Base-by-base conservation (phyloP, 2,888 invertebrate genomes). In the Cistogaster globosa region DNA sequence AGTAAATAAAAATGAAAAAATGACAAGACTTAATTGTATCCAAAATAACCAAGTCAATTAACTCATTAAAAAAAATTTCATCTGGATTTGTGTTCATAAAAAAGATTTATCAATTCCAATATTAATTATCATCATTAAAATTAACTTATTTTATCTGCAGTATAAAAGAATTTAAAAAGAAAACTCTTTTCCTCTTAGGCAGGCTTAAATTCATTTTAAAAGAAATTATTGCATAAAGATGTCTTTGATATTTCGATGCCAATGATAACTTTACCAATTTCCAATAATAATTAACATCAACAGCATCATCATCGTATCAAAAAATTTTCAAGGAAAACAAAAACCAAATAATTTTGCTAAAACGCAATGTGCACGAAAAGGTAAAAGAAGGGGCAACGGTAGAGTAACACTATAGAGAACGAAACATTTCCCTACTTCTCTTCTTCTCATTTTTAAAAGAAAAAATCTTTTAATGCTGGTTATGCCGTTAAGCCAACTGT, bases 401-500 rank as follows among this genome's bases (percentile, higher is more conserved):
- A 38, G 26, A 9, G 68, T n/a, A 67, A 12, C 51, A 42, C 14
- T 14, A 20, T 38, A 22, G 7, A 14, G 45, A 55, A 63, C n/a
- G 55, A 67, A 88, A 80, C 87, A 86, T 88, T 74, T 58, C 18
- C 18, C 32, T 45, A 63, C 45, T 42, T 68, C 22, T 45, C 26
- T 45, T 26, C 18, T 20, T 32, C 14, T 18, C 38, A 3, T 11
- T 58, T 32, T 55, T 18, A 42, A 69, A 58, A 67, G 48, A 55
- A 75, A n/a, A 91, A 91, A 92, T 92, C 92, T 92, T 92, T 92
- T 92, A 92, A 92, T 92, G 91, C 92, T 91, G 92, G 91, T 91
- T 92, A 90, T 90, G 90, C 91, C 91, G 91, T 91, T 92, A 92
- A 91, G 91, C 91, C 92, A 92, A 92, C 91, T 92, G 92, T 92